Evolutionary conservation across 2,113 vertebrate species (phyloP), one percentile per base, ranked within the genome.

Genomic region (Aegotheles bennettii): DNA sequence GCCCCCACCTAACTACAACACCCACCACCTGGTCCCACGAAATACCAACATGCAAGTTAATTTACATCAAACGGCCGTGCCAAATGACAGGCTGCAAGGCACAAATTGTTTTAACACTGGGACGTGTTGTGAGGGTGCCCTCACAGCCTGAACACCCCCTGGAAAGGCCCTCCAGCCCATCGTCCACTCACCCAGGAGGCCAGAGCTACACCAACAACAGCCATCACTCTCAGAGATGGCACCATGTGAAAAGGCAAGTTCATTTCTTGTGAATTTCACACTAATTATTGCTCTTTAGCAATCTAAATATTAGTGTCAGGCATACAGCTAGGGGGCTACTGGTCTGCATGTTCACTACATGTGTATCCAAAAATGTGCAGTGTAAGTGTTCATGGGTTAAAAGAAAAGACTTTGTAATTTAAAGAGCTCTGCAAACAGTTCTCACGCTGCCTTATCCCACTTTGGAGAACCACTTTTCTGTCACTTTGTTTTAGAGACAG

Each of bases 341-440:
- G 50, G 26, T 56, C 16, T 82, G 71, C 16, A 1, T 36, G 7
- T 10, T 77, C 7, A 33, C 64, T 89, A 5, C 88, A 92, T 95
- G 93, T 80, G 95, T 86, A 86, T 67, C 3, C 0, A 67, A 88
- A 42, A 84, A 70, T 85, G 79, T 31, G 90, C 33, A 70, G 71
- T 77, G 90, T 92, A 96, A 96, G 96, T 96, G 96, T 97, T 97
- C 86, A 94, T 56, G 90, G 92, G 51, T 63, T 88, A 40, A 84
- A 93, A 92, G 87, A 75, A 86, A 75, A 80, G 71, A 80, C 85
- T 94, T 17, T 70, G 71, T 68, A 38, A 77, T 59, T 31, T 69
- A n/a, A 35, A 79, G 84, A 73, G 84, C 65, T 91, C 53, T 69
- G 8, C 87, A 33, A 29, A 21, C 2, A 2, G 75, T 43, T 45